Conservation (phyloP, 2,797 vertebrate genomes). For the Atherinosoma microstoma region DNA sequence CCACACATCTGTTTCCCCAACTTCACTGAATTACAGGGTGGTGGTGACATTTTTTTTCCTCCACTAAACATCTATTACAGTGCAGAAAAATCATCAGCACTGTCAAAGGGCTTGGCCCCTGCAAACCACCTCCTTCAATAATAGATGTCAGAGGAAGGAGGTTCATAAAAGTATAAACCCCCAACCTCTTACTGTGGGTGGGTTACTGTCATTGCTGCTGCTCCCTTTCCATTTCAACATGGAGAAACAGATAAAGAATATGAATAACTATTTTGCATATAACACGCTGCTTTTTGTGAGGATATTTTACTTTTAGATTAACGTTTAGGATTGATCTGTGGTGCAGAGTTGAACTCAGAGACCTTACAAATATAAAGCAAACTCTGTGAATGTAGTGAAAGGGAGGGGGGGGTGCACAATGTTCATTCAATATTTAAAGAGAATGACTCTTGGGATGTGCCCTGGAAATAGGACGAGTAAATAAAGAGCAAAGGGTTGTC, state of each 20-base stretch:
- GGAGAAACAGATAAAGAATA: background rate
- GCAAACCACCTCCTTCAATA: conserved; percentile 75
- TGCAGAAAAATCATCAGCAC: conserved; percentile 63
- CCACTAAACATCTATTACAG: conserved; percentile 65
- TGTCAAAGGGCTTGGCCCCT: conserved; percentile 69
- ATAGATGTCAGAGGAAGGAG: conserved; percentile 74
- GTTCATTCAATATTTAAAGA: conserved; percentile 84
- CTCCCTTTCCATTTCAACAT: conserved; percentile 6
- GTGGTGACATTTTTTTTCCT: conserved; percentile 47
- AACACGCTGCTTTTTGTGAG: background rate
- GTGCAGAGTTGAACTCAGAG: conserved; percentile 45
- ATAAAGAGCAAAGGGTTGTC: conserved; percentile 81
- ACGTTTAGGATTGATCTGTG: background rate
- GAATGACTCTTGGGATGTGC: conserved; percentile 71
- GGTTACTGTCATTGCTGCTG: conserved; percentile 36
- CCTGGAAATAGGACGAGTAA: conserved; percentile 79
- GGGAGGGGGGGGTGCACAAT: conserved; percentile 43
- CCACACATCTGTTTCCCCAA: conserved; percentile 68
- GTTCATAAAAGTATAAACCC: conserved; percentile 84
- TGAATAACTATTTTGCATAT: conserved; percentile 6
- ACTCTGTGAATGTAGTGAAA: conserved; percentile 47
- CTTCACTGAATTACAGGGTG: conserved; percentile 74
- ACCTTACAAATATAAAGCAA: conserved; percentile 70
- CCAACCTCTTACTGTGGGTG: conserved; percentile 59
- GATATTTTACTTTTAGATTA: background rate